Base-by-base conservation (phyloP, 2,888 invertebrate genomes). In the Subacronicta megacephala region DNA sequence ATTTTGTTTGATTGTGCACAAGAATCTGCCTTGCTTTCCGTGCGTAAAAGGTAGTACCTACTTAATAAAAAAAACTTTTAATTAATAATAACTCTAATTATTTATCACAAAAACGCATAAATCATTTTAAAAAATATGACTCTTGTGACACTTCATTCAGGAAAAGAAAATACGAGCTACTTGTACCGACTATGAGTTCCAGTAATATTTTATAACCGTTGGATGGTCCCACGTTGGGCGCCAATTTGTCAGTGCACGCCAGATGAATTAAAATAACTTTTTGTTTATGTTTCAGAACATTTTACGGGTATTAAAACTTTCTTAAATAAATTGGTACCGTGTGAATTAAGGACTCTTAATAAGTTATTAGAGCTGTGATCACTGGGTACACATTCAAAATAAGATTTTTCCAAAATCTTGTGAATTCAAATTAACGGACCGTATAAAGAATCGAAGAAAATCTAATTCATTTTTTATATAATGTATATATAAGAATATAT, bases 201-300 rank as follows among this genome's bases (percentile, higher is more conserved):
- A 54, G 43, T 45, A 43, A 55, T 62, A 62, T 62, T 66, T 62
- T 46, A 52, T 31, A 15, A 54, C 41, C 53, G 42, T 29, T 16
- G 38, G 50, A 20, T 41, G 42, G 53, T 70, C 44, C 68, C 74
- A 63, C 40, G 60, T 43, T 59, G 75, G 72, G 66, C 59, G 65
- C 61, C 75, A 68, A 59, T 75, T 66, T 63, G 62, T 70, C 68
- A 63, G 59, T 16, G 15, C 52, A 36, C 36, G 37, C 47, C 18
- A 62, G 52, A 68, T 68, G 46, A 72, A 72, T 72, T 69, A 53
- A 68, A 68, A 63, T 49, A 50, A 44, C 51, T 58, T 72, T 63
- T 56, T 47, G 15, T 67, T 55, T 42, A 23, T 42, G 58, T 38
- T 47, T 20, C 6, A 38, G 16, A 45, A 51, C 55, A 49, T 72